Percentiles rank a stretch among this genome's conserved stretches.
Evolutionary conservation across 2,797 vertebrate species (phyloP).

Genomic region (Crypturellus tataupa): DNA sequence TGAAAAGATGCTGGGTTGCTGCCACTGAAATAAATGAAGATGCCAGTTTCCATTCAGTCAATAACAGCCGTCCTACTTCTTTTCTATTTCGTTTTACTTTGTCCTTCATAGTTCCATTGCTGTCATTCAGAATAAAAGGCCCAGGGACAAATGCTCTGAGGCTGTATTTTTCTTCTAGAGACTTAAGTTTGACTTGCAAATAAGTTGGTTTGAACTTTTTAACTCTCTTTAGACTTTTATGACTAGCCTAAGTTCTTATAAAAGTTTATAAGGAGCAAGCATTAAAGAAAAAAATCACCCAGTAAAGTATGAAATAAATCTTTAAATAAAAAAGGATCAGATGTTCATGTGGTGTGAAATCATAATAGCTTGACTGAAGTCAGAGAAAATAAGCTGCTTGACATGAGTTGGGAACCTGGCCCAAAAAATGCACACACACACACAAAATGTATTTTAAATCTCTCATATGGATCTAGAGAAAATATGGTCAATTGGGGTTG

Average conservation of each 20-base stretch:
- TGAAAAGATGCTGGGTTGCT: slow-evolving; percentile 17
- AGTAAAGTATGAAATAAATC: neutral
- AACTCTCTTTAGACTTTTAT: neutral
- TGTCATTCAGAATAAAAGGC: slow-evolving; percentile 32
- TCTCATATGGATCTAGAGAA: neutral
- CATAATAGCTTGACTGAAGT: neutral
- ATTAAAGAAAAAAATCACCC: neutral
- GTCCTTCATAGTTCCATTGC: slow-evolving; percentile 30
- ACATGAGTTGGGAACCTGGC: neutral
- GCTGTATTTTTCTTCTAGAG: slow-evolving; percentile 1
- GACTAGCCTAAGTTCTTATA: neutral
- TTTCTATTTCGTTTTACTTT: slow-evolving; percentile 45
- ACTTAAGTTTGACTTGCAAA: neutral
- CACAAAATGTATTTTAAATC: too few species aligned
- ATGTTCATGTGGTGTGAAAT: neutral
- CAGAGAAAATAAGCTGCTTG: neutral
- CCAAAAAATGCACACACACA: neutral
- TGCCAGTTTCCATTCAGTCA: slow-evolving; percentile 43
- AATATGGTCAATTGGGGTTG: neutral
- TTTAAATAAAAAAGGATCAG: neutral
- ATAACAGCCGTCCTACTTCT: neutral
- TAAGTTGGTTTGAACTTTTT: neutral
- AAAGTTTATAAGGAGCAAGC: neutral
- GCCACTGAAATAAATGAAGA: slow-evolving; percentile 61
- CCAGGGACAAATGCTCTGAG: slow-evolving; percentile 12